Base-by-base conservation (phyloP, 2,797 vertebrate genomes). In the Parotocinclus haroldoi region DNA sequence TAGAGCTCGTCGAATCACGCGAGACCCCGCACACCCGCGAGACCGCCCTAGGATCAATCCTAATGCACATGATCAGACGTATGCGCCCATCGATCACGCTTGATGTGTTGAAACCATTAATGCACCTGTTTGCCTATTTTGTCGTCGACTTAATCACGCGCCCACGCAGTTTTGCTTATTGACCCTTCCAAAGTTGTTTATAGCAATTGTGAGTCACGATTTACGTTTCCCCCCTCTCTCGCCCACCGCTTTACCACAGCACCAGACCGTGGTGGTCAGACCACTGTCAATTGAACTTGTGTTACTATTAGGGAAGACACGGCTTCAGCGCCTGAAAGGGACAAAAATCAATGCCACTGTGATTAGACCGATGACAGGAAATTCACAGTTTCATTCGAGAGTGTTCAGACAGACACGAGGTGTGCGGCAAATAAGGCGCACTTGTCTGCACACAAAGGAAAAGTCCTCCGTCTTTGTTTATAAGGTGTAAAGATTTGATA, bases 291-390 rank as follows among this genome's bases (percentile, higher is more conserved):
- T 93, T 90, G 89, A 87, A 89, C 88, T 85, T 87, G 89, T 86
- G 84, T 87, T 69, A 84, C 87, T 91, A 89, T 89, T 74, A 89
- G 91, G 87, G 86, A 85, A 90, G 91, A 91, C 90, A 90, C 89
- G 87, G 88, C 91, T 89, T 88, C 90, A 91, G 87, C 92, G 88
- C 86, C 83, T 81, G 85, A 88, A 74, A 73, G 53, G 38, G 19
- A 55, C 44, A 73, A 60, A 91, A 92, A 93, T 94, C 92, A 91
- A 94, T 93, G 90, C 80, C 76, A 86, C 88, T 86, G 89, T 93
- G 92, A 94, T 94, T 93, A 92, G 92, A 92, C 91, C 91, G 91
- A 92, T 93, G 89, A 91, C 89, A 91, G 90, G 86, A 92, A 93
- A 93, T 93, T 93, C 92, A 93, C 89, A 89, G 88, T 89, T 92